These are phyloP conservation scores for Herpetotheres cachinnans DNA, from an alignment of 2,113 vertebrate species.

Conservation along the genomic window DNA sequence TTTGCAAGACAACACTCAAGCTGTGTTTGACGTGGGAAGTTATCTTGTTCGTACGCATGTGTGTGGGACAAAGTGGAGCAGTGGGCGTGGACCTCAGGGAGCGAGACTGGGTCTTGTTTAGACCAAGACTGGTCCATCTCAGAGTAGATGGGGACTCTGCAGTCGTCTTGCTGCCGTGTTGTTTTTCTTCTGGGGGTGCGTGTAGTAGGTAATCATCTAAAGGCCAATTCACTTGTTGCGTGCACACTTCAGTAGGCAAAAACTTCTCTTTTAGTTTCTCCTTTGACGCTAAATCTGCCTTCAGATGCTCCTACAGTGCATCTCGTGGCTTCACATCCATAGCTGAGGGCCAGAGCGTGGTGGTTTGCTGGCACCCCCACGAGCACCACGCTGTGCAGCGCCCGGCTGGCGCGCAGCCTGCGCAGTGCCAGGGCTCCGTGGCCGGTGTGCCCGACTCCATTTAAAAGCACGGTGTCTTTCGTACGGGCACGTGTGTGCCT, in stretches of 20 bases:
- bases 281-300: neutral
- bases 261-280: neutral
- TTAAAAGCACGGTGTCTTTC: neutral
- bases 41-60: accelerated
- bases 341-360: accelerated
- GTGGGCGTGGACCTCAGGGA: neutral
- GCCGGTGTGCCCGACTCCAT: accelerated
- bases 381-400: accelerated
- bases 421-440: neutral
- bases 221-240: neutral
- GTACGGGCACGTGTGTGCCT: neutral
- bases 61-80: neutral
- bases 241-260: neutral
- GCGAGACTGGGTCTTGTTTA: neutral
- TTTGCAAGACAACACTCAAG: neutral
- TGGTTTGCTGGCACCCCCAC: neutral
- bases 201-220: neutral
- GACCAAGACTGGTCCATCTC: neutral
- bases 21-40: accelerated
- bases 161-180: neutral
- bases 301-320: neutral
- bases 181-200: neutral
- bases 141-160: neutral
- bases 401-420: accelerated
- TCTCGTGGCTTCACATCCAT: neutral